Percentiles rank a stretch among this genome's conserved stretches.
These are phyloP conservation scores for Mesorhabditis sp. DNA, from an alignment of 2,888 invertebrate genomes.

Conservation along the genomic window DNA sequence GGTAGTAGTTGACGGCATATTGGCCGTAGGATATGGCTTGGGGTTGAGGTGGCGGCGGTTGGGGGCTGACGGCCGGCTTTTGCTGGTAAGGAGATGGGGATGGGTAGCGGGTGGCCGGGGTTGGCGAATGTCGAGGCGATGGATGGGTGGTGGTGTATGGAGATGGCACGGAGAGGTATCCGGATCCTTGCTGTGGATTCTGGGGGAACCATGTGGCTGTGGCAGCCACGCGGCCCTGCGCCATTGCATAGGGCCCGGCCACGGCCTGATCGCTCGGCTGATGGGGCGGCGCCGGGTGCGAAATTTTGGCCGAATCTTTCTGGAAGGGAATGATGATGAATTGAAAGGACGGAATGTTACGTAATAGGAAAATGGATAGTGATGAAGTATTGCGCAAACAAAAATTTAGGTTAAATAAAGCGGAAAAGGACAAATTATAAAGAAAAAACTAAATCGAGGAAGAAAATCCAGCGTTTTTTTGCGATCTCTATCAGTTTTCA, in stretches of 20 bases:
- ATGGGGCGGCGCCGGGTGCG: not conserved
- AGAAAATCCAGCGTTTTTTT: too few relatives aligned
- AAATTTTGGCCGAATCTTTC: not conserved
- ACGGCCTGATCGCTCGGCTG: not conserved
- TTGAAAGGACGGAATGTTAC: too few relatives aligned
- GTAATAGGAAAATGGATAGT: too few relatives aligned
- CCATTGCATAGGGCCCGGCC: not conserved
- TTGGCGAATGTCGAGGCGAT: constrained; percentile 5
- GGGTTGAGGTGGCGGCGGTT: not conserved
- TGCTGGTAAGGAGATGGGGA: not conserved
- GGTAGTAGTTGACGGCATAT: constrained; percentile 18
- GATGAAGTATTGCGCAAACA: too few relatives aligned
- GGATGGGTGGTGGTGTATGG: not conserved
- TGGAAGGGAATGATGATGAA: too few relatives aligned
- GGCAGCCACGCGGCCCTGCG: constrained; percentile 4
- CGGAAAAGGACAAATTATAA: too few relatives aligned
- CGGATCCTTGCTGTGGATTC: constrained; percentile 16
- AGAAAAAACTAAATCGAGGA: too few relatives aligned
- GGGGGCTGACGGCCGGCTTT: not conserved
- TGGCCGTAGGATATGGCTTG: constrained; percentile 14
- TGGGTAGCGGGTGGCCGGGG: not conserved
- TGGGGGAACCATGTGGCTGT: constrained; percentile 28
- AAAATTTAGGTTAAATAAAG: too few relatives aligned
- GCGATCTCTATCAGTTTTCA: too few relatives aligned
- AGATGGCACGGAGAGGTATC: constrained; percentile 10